Base-by-base conservation (phyloP, 2,797 vertebrate genomes). In the Amblyopsis hoosieri region DNA sequence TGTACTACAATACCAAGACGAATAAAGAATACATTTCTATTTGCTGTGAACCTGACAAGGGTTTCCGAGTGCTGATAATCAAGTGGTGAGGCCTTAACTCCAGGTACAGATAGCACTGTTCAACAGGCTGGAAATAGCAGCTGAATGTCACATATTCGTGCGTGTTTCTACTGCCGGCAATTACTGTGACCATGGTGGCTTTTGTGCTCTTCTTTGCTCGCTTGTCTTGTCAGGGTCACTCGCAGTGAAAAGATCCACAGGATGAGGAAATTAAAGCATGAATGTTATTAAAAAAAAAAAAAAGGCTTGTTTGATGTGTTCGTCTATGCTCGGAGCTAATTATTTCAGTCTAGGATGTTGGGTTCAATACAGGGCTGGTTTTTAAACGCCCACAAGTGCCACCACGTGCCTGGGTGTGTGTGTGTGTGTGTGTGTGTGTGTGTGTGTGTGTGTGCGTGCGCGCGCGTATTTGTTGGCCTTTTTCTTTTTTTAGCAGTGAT, bases 61-160 rank as follows among this genome's bases (percentile, higher is more conserved):
- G 78, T 86, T 85, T 84, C 78, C 63, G 15, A 69, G 51, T 53
- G 11, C 33, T 57, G 82, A 87, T 84, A 87, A 81, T 64, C 69
- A 56, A 67, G 52, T 49, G 72, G 54, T 63, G 63, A 81, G 60
- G 67, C 71, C 66, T 45, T 49, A 65, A 72, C 62, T 67, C 15
- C 23, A 42, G 29, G 71, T 63, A 57, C 64, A 61, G 73, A 83
- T 75, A 57, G 47, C 56, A 57, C 57, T 78, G 78, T 82, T 87
- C 64, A 76, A 85, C 81, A 79, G 79, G 64, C 63, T 55, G 49
- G 56, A 52, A 76, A 81, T 81, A 76, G 56, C 19, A 87, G 64
- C 54, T 64, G 67, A 85, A 86, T 83, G 78, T 73, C 71, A 80
- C 60, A 62, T 71, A 37, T 72, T 66, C 2, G n/a, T 56, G 67